Evolutionary conservation across 2,888 invertebrate genomes (phyloP).

Genomic region (Dynastes hyllus): DNA sequence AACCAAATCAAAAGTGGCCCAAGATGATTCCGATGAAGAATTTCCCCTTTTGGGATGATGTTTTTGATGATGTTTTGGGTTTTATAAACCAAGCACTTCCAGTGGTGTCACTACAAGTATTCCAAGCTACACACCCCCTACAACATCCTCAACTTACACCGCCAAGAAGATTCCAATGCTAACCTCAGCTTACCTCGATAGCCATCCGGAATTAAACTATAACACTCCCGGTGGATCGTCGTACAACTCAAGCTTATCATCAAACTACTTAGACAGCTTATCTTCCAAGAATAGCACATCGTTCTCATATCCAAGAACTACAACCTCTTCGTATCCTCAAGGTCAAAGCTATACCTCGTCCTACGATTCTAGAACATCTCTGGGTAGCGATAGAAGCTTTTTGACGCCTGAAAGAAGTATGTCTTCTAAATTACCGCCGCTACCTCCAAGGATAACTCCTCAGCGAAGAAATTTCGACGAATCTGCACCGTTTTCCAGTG

Average conservation of each 20-base stretch:
- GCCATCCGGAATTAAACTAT: conserved; percentile 39
- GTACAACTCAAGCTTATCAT: conserved; percentile 4
- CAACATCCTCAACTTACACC: conserved; percentile 15
- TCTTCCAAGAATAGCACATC: conserved; percentile 39
- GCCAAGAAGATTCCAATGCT: conserved; percentile 33
- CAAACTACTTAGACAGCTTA: conserved; percentile 19
- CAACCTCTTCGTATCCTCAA: conserved; percentile 28
- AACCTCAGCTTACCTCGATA: conserved; percentile 35
- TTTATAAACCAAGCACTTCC: conserved; percentile 26
- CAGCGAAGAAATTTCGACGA: conserved; percentile 60
- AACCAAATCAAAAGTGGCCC: conserved; percentile 49
- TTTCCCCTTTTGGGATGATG: conserved; percentile 19
- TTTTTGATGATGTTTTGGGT: conserved; percentile 14
- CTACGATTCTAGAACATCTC: conserved; percentile 47
- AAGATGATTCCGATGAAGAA: conserved; percentile 51
- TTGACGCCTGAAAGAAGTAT: conserved; percentile 14
- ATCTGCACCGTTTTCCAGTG: conserved; percentile 55
- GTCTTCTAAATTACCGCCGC: conserved; percentile 44
- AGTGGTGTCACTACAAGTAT: conserved; percentile 10
- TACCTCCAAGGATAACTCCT: conserved; percentile 56
- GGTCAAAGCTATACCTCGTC: conserved; percentile 25
- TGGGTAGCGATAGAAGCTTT: conserved; percentile 46
- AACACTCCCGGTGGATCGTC: conserved; percentile 43
- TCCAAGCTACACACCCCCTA: conserved; percentile 21
- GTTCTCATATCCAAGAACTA: conserved; percentile 47